Percentiles rank a stretch among this genome's conserved stretches.
Conservation (phyloP, 1,140 invertebrate genomes). For the Planococcus citri region DNA sequence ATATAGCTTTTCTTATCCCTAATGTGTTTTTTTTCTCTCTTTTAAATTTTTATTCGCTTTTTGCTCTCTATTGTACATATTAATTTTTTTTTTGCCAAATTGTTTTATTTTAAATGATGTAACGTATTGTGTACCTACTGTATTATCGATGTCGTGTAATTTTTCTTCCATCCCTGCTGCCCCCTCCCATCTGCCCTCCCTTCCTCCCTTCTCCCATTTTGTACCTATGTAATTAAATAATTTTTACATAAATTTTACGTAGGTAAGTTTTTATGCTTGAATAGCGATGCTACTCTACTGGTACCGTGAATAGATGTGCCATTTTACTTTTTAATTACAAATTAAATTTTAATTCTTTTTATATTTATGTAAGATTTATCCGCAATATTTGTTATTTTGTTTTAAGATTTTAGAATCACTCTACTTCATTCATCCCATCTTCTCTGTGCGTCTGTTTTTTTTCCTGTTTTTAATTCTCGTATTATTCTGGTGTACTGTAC, state of each 20-base stretch:
- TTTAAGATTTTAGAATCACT: background rate
- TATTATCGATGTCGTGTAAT: background rate
- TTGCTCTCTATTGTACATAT: background rate
- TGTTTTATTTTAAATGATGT: background rate
- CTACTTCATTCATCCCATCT: too few relatives aligned
- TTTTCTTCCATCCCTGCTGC: too few relatives aligned
- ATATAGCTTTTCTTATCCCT: background rate
- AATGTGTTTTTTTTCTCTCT: background rate
- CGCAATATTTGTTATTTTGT: background rate
- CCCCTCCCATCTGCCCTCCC: too few relatives aligned
- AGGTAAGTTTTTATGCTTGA: background rate
- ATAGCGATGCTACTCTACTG: background rate
- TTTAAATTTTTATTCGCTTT: background rate
- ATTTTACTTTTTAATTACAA: conserved; percentile 13
- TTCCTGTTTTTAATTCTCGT: background rate
- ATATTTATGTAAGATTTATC: background rate
- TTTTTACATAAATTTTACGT: conserved; percentile 7
- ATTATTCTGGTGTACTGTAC: too few relatives aligned
- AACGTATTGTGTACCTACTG: background rate
- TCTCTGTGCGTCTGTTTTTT: too few relatives aligned
- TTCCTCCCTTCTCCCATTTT: background rate
- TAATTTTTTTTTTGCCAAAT: background rate
- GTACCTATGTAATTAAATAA: background rate
- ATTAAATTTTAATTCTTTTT: conserved; percentile 4
- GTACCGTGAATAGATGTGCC: conserved; percentile 17